phyloP scores from a whole-genome alignment of 1,140 invertebrate genomes.

The Aethina tumida region DNA sequence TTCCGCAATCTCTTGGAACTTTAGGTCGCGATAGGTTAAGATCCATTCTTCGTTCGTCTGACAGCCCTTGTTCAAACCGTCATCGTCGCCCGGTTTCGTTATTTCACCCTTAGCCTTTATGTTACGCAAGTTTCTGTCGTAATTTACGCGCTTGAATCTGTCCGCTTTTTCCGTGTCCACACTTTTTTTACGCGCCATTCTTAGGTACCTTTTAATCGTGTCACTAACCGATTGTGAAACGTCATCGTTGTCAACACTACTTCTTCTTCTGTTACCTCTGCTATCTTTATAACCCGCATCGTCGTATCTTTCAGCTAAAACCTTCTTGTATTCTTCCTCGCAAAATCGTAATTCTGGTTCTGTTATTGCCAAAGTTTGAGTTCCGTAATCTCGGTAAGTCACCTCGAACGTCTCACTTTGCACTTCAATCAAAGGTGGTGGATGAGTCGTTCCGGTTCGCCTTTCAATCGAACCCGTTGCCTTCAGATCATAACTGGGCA shows the following conservation, averaged over 20 bases:
- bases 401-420: slow-evolving; percentile 47
- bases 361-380: slow-evolving; percentile 51
- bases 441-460: slow-evolving; percentile 22
- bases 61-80: slow-evolving; percentile 58
- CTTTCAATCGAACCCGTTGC: slow-evolving; percentile 28
- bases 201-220: slow-evolving; percentile 70
- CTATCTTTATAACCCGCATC: slow-evolving; percentile 32
- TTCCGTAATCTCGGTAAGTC: slow-evolving; percentile 40
- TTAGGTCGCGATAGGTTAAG: slow-evolving; percentile 35
- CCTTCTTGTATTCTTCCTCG: slow-evolving; percentile 39
- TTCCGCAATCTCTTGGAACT: slow-evolving; percentile 27
- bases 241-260: slow-evolving; percentile 71
- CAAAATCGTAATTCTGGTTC: slow-evolving; percentile 42
- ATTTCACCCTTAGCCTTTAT: slow-evolving; percentile 72
- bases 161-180: slow-evolving; percentile 69
- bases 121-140: slow-evolving; percentile 72
- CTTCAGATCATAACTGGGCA: slow-evolving; percentile 21
- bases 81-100: slow-evolving; percentile 59
- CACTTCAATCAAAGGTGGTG: slow-evolving; percentile 58
- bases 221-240: slow-evolving; percentile 76
- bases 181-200: slow-evolving; percentile 78
- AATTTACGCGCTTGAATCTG: slow-evolving; percentile 78
- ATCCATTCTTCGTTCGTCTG: slow-evolving; percentile 69
- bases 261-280: slow-evolving; percentile 43
- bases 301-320: slow-evolving; percentile 31